These are phyloP conservation scores for Dexiosoma caninum DNA, from an alignment of 2,888 invertebrate genomes.

Conservation along the genomic window DNA sequence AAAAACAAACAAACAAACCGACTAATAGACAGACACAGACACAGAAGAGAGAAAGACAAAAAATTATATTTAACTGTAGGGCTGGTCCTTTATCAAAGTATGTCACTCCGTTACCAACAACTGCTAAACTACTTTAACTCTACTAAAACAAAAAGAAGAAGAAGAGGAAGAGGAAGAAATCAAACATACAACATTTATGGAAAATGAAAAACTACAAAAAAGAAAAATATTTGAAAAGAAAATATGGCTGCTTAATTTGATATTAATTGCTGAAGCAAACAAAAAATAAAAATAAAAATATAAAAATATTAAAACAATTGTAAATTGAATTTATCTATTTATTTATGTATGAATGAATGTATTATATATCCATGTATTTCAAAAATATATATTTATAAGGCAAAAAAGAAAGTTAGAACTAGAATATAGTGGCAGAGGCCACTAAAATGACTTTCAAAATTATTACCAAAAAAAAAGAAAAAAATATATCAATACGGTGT, in stretches of 20 bases:
- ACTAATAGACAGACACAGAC: background rate
- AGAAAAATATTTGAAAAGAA: conserved; percentile 22
- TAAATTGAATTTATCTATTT: conserved; percentile 63
- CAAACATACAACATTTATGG: background rate
- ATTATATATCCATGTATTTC: conserved; percentile 30
- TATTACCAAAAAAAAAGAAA: background rate
- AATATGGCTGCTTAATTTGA: conserved; percentile 63
- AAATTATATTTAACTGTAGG: conserved; percentile 53
- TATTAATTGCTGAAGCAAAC: conserved; percentile 64
- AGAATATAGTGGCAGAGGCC: background rate
- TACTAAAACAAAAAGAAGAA: background rate
- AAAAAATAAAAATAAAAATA: conserved; percentile 32
- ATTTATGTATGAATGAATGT: conserved; percentile 63
- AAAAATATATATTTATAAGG: background rate
- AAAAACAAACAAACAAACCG: conserved; percentile 51
- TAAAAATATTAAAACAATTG: conserved; percentile 54
- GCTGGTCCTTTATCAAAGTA: conserved; percentile 37
- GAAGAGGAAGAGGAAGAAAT: too few species aligned
- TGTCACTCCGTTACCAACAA: background rate
- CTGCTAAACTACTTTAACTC: conserved; percentile 26
- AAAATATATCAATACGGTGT: background rate
- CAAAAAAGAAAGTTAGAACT: background rate
- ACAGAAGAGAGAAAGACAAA: background rate
- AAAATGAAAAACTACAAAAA: conserved; percentile 3
- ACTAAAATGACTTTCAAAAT: background rate